Conservation (phyloP, 2,113 vertebrate genomes). For the Chionomys nivalis region DNA sequence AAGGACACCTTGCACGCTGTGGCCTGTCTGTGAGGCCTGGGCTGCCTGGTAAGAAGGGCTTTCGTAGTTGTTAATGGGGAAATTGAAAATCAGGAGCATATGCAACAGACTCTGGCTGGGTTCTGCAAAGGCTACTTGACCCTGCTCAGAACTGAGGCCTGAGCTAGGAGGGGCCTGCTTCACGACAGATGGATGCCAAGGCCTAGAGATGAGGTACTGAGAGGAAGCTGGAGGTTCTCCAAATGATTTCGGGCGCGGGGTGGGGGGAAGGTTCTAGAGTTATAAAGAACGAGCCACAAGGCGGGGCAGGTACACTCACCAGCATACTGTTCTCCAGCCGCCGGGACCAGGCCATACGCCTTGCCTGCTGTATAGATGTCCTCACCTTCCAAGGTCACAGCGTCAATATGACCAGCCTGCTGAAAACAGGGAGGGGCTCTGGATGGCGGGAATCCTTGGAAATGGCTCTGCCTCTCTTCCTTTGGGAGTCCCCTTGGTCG, state of each 20-base stretch:
- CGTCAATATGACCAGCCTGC: slow-evolving; percentile 91
- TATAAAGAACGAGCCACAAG: neutral
- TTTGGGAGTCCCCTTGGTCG: neutral
- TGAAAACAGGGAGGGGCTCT: neutral
- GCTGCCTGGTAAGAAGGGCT: neutral
- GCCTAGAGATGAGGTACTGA: neutral
- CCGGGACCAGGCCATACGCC: slow-evolving; percentile 91
- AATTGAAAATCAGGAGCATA: neutral
- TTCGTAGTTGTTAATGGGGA: neutral
- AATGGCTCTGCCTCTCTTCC: neutral
- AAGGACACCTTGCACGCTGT: neutral
- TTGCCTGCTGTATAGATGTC: slow-evolving; percentile 95
- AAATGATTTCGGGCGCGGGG: neutral
- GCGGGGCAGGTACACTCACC: slow-evolving; percentile 80
- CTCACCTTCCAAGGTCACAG: slow-evolving; percentile 90
- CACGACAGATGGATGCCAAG: neutral
- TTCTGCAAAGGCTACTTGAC: neutral
- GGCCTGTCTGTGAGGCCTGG: neutral
- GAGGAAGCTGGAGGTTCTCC: neutral
- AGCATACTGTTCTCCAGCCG: slow-evolving; percentile 93
- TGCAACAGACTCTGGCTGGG: neutral
- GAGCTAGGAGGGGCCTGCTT: neutral
- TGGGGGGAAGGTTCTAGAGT: neutral
- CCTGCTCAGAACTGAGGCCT: neutral
- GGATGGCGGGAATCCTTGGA: neutral